These are phyloP conservation scores for Carterocephalus palaemon DNA, from an alignment of 2,888 invertebrate genomes.

Conservation along the genomic window DNA sequence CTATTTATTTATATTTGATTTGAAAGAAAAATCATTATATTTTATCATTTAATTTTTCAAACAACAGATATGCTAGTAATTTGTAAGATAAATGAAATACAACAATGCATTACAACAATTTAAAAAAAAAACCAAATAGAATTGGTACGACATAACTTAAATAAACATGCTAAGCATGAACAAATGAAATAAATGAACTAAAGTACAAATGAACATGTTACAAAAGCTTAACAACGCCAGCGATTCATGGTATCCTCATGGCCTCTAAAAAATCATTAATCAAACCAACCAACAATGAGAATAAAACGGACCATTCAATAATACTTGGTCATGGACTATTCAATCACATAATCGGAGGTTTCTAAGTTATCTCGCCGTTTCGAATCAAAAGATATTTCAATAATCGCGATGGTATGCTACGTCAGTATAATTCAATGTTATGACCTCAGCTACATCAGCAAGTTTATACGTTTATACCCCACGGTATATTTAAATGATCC, in stretches of 20 bases:
- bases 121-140: too few relatives aligned
- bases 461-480: conserved; percentile 39
- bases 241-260: conserved; percentile 2
- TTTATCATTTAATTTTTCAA: too few relatives aligned
- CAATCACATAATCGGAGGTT: conserved; percentile 14
- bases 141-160: too few relatives aligned
- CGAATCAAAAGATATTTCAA: conserved; percentile 25
- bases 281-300: not conserved
- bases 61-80: too few relatives aligned
- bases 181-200: too few relatives aligned
- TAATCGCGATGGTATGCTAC: conserved; percentile 39
- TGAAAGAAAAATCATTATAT: too few relatives aligned
- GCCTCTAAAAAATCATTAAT: conserved; percentile 13
- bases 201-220: too few relatives aligned
- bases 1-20: too few relatives aligned
- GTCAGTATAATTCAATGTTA: conserved; percentile 36
- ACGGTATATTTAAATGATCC: conserved; percentile 61
- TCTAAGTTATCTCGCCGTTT: conserved; percentile 10
- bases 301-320: conserved; percentile 13
- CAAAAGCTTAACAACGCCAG: too few relatives aligned
- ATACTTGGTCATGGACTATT: conserved; percentile 8
- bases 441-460: conserved; percentile 32
- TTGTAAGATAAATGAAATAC: too few relatives aligned
- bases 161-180: too few relatives aligned
- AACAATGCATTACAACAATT: too few relatives aligned